Evolutionary conservation across 2,888 invertebrate species (phyloP).

Genomic region (Agonopterix alstromeriana): DNA sequence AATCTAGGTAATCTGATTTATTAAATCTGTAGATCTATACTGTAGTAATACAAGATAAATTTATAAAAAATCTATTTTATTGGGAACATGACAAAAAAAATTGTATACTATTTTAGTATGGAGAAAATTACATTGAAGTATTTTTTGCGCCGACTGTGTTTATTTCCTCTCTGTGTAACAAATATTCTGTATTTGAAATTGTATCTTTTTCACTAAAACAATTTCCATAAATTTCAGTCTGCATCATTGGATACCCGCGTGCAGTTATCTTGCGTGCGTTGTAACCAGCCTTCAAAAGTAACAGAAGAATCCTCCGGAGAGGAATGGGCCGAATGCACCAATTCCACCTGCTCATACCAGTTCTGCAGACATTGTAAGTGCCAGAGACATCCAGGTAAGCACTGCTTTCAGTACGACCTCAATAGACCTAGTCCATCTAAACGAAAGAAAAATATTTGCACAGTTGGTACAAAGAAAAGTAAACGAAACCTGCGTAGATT

Average conservation of each 20-base stretch:
- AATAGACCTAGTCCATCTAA: slow-evolving; percentile 71
- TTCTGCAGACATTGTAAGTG: slow-evolving; percentile 71
- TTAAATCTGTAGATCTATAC: no score
- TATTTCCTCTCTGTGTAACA: no score
- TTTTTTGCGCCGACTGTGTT: no score
- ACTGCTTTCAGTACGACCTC: slow-evolving; percentile 56
- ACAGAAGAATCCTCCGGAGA: slow-evolving; percentile 56
- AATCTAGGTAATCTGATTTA: no score
- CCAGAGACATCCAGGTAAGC: slow-evolving; percentile 56
- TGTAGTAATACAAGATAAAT: no score
- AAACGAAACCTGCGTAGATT: slow-evolving; percentile 61
- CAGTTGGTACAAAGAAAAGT: slow-evolving; percentile 59
- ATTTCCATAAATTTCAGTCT: slow-evolving; percentile 35
- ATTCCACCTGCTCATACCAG: slow-evolving; percentile 61
- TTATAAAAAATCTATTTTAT: no score
- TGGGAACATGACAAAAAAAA: no score
- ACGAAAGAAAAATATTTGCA: slow-evolving; percentile 50
- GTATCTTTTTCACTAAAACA: no score
- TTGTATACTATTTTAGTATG: no score
- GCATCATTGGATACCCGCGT: slow-evolving; percentile 52
- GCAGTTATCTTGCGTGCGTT: slow-evolving; percentile 58
- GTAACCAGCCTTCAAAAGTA: slow-evolving; percentile 64
- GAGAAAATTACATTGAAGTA: no score
- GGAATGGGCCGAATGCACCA: slow-evolving; percentile 74
- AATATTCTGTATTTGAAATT: no score